A percentile compares a stretch with the other conserved stretches of the same genome.
Conservation (phyloP, 2,797 vertebrate species). For the Ambastaia sidthimunki region DNA sequence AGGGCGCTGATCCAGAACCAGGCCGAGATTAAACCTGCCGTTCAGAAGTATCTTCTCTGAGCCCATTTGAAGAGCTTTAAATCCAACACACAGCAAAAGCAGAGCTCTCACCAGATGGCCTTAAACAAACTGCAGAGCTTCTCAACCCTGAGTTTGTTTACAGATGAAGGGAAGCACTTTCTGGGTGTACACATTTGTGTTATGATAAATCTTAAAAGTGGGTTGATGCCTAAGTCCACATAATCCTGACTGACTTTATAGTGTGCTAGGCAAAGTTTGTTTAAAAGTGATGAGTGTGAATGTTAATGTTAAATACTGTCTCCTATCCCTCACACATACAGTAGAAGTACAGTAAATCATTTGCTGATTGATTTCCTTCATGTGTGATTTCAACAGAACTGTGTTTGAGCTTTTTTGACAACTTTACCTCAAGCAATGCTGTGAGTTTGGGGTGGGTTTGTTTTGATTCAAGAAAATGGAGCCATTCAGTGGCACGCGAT, state of each 20-base stretch:
- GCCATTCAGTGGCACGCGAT: too few species aligned
- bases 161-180: constrained; percentile 16
- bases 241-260: constrained; percentile 2
- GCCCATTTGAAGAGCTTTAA: constrained; percentile 51
- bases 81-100: constrained; percentile 38
- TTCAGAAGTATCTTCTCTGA: constrained; percentile 36
- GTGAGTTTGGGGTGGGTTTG: not conserved
- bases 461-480: too few species aligned
- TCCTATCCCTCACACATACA: not conserved
- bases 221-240: constrained; percentile 39
- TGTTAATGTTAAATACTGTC: not conserved
- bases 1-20: constrained; percentile 11
- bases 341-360: not conserved
- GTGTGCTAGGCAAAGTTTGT: not conserved
- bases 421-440: too few species aligned
- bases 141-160: constrained; percentile 42
- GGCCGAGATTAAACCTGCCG: constrained; percentile 51
- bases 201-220: constrained; percentile 39
- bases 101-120: constrained; percentile 45
- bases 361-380: not conserved
- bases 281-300: not conserved
- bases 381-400: too few species aligned
- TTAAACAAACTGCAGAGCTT: constrained; percentile 40
- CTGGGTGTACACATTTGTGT: constrained; percentile 24
- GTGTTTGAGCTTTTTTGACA: not conserved